Evolutionary conservation across 2,797 vertebrate species (phyloP).

Genomic region (Scyliorhinus canicula): DNA sequence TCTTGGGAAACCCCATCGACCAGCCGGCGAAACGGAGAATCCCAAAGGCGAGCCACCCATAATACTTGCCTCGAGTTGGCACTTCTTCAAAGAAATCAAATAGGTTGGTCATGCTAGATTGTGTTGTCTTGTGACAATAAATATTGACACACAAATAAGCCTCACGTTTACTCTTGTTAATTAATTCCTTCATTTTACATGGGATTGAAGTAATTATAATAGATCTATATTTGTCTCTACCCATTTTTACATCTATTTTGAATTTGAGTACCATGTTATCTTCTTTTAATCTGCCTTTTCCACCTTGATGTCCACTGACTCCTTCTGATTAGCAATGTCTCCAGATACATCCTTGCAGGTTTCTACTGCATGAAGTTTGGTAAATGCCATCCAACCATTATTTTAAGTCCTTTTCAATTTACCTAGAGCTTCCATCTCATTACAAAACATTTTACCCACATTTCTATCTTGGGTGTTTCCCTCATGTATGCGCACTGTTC

Average conservation of each 20-base stretch:
- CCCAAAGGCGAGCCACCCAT: no score
- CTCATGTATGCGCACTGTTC: background rate
- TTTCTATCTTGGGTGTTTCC: background rate
- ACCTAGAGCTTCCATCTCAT: background rate
- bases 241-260: background rate
- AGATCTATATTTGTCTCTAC: background rate
- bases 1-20: no score
- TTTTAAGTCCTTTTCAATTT: background rate
- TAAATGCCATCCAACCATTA: background rate
- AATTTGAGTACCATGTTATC: background rate
- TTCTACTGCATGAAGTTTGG: background rate
- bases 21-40: no score
- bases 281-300: background rate
- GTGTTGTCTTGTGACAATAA: background rate
- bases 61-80: background rate
- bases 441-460: background rate
- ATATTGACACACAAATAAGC: background rate
- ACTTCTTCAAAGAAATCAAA: background rate
- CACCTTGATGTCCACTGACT: background rate
- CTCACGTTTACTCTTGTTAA: background rate
- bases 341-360: background rate
- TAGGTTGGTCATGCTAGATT: background rate
- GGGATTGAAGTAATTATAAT: background rate
- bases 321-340: background rate
- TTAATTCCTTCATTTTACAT: background rate